Base-by-base conservation (phyloP, 2,888 invertebrate genomes). In the Sturmia bella region DNA sequence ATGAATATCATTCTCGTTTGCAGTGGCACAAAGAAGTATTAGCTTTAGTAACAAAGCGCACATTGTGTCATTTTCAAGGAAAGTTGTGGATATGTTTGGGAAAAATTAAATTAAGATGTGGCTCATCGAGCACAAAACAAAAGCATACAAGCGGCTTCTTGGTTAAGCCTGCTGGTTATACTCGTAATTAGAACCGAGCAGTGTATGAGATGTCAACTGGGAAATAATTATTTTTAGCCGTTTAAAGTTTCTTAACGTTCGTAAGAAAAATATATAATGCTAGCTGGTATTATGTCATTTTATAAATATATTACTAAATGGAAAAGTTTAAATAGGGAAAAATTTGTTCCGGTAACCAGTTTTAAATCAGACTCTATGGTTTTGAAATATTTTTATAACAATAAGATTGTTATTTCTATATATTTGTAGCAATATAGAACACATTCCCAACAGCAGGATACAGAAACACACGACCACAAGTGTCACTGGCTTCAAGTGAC, bases 1-100 rank as follows among this genome's bases (percentile, higher is more conserved):
- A 75, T 75, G 24, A 50, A 15, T 12, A 68, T 50, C 41, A 66
- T 66, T 45, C 41, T 72, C 52, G 69, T 70, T 80, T 50, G 41
- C 50, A 45, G 48, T 57, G 63, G 15, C 39, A 64, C n/a, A 50
- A 64, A n/a, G n/a, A 56, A 72, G 41, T 76, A 50, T 74, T 73
- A 72, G 73, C 68, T 74, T 81, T 41, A 75, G 21, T 48, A 57
- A 50, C 56, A 43, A 64, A 45, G 37, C n/a, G 21, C 45, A 37
- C 9, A 17, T 66, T 24, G 17, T 21, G 21, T 4, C 17, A 24
- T 45, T 54, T 48, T 50, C 32, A 63, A 32, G 32, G 32, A 32
- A 27, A 59, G 32, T 50, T 48, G 59, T 32, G 52, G 17, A 41
- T 75, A 50, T 21, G 21, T 45, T 27, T 54, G 52, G 9, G 43